These are phyloP conservation scores for Cochlearius cochlearius DNA, from an alignment of 2,113 vertebrate species.

Conservation along the genomic window DNA sequence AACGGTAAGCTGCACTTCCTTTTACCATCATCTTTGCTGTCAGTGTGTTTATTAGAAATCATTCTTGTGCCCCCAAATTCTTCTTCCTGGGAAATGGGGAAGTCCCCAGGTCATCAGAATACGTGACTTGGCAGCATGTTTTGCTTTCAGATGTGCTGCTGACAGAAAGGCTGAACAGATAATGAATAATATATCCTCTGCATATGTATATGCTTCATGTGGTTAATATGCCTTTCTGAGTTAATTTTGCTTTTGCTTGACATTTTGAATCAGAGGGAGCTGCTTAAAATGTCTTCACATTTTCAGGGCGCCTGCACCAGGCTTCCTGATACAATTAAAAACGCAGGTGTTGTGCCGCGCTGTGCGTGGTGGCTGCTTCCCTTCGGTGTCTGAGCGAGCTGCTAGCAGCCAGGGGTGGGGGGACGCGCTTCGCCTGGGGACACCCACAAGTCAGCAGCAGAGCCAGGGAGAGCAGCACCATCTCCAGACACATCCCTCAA, in stretches of 20 bases:
- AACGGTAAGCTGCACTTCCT: neutral
- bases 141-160: constrained; percentile 19
- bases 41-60: constrained; percentile 30
- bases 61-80: neutral
- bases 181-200: neutral
- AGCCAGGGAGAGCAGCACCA: neutral
- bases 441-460: neutral
- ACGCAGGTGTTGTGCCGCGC: neutral
- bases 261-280: neutral
- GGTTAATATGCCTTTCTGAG: neutral
- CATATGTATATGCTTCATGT: neutral
- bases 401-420: neutral
- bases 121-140: constrained; percentile 7
- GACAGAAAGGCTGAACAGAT: neutral
- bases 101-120: constrained; percentile 22
- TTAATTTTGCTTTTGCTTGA: neutral
- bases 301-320: neutral
- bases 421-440: neutral
- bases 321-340: neutral
- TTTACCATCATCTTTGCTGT: constrained; percentile 11
- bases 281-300: neutral
- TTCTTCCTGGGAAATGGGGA: constrained; percentile 30
- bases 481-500: neutral
- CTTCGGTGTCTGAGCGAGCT: neutral
- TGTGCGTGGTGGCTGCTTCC: neutral